Conservation (phyloP, 2,888 invertebrate genomes). For the Ennomos fuscantarius region DNA sequence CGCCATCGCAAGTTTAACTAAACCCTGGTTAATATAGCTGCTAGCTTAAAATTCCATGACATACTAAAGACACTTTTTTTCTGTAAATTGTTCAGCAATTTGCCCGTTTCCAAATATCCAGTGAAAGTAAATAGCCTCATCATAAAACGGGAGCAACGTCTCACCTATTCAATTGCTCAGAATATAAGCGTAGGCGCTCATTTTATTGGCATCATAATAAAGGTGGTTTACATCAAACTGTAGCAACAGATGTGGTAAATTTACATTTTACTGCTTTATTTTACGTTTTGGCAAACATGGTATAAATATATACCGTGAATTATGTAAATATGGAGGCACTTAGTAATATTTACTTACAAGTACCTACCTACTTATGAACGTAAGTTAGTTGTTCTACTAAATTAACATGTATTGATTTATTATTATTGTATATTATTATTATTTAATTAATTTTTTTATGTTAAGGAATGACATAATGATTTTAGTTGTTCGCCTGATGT, state of each 20-base stretch:
- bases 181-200: conserved; percentile 55
- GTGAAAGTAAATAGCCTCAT: conserved; percentile 13
- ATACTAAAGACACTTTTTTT: neutral
- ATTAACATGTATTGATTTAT: too few species aligned
- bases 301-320: conserved; percentile 22
- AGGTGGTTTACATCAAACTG: conserved; percentile 45
- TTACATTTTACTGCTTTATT: conserved; percentile 48
- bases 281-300: conserved; percentile 40
- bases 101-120: neutral
- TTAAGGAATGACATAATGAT: too few species aligned
- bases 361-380: too few species aligned
- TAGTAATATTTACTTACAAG: too few species aligned
- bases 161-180: conserved; percentile 49
- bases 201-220: conserved; percentile 47
- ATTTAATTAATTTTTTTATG: too few species aligned
- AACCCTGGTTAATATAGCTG: too few species aligned
- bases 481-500: too few species aligned
- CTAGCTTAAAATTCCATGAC: too few species aligned
- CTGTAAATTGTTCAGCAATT: neutral
- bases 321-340: conserved; percentile 17
- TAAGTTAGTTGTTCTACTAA: too few species aligned
- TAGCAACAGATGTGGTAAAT: conserved; percentile 50
- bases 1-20: too few species aligned
- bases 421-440: too few species aligned
- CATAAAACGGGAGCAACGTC: conserved; percentile 27